These are phyloP conservation scores for Emesis russula DNA, from an alignment of 2,888 invertebrate species.

Conservation along the genomic window DNA sequence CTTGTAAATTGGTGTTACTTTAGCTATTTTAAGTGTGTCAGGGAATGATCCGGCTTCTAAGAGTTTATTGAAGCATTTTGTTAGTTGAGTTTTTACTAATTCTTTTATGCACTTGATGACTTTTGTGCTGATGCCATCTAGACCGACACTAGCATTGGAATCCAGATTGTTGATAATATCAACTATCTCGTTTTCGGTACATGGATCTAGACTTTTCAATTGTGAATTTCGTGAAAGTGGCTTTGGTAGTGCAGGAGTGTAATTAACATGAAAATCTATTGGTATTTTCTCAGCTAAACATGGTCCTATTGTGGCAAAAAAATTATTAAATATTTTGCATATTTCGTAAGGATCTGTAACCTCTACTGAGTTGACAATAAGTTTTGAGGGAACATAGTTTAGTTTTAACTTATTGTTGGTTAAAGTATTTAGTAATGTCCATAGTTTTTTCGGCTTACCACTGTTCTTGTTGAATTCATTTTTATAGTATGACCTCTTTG, in stretches of 20 bases:
- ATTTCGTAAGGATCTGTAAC: neutral
- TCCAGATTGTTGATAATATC: neutral
- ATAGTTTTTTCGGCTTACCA: no score
- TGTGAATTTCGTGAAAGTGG: neutral
- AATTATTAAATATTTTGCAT: neutral
- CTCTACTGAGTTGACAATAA: neutral
- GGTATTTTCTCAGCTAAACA: neutral
- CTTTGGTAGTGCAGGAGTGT: neutral
- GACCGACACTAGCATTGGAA: neutral
- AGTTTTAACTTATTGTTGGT: no score
- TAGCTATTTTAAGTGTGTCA: no score
- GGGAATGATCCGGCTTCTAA: neutral
- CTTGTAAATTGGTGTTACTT: no score
- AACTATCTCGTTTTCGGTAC: neutral
- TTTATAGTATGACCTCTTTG: no score
- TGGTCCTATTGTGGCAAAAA: neutral
- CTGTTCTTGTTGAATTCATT: no score
- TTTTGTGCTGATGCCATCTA: no score
- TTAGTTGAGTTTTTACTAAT: neutral
- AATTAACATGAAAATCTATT: slow-evolving; percentile 1
- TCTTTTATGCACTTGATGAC: no score
- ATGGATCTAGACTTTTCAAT: neutral
- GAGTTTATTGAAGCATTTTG: neutral
- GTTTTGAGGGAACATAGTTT: no score
- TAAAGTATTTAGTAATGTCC: no score